Evolutionary conservation across 64 coral and sea anemone genomes (phyloP), one percentile per base, ranked within the genome.

Genomic region (Exaiptasia diaphana): DNA sequence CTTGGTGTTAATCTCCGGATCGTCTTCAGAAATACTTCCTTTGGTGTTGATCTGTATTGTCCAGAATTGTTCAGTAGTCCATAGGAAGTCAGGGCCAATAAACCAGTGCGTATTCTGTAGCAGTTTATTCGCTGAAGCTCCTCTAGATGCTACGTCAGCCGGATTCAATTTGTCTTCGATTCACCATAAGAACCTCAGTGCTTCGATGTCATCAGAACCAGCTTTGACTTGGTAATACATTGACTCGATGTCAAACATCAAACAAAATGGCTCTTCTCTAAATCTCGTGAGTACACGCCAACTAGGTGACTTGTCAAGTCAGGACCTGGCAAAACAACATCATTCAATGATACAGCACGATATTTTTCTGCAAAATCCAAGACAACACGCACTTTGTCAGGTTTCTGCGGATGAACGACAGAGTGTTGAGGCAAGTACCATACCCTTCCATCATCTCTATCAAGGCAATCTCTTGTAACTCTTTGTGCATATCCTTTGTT

Each of bases 391-490:
- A 90, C 79, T 43, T 81, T 74, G 17, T 80, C 50, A 12, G 75
- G 68, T 72, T 81, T 89, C 45, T 80, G 31, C 1, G 37, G 67
- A 24, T 90, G 79, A n/a, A 42, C 53, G 40, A 65, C 40, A 22
- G 28, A 56, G 58, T 90, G 87, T 63, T 73, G 86, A 20, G 86
- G 86, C 4, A 90, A 22, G 44, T 82, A 90, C 87, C 67, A 90
- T 26, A 74, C 71, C 41, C 49, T 74, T 5, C 41, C 78, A 20
- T 81, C 71, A 73, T 60, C n/a, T 60, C 30, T 20, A 21, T 64
- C 42, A 41, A 81, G 50, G 1, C 5, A 55, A 10, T 41, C 23
- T 10, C 43, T 17, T 42, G 71, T 69, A 64, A 76, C 83, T 36
- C 77, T 52, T 32, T 40, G 64, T 38, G 83, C 83, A 55, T 87